Evolutionary conservation across 2,888 invertebrate species (phyloP), one percentile per base, ranked within the genome.

Genomic region (Caenorhabditis becei): DNA sequence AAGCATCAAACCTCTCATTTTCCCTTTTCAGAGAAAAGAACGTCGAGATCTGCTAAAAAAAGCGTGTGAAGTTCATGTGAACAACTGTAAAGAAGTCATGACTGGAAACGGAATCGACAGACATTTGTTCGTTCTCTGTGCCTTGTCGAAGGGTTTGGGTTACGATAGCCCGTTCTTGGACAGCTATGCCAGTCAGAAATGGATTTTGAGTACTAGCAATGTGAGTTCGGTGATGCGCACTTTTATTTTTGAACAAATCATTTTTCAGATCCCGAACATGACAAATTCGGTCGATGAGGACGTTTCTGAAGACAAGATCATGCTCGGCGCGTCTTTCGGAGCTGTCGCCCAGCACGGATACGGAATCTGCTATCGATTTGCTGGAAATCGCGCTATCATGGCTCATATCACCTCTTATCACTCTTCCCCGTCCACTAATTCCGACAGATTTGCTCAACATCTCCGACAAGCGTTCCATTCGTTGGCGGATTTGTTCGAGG

Each of bases 41-140:
- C 94, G 94, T 77, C 93, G 95, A 87, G 92, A 93, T 28, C 91
- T 96, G 84, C 92, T 98, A 88, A 92, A 93, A 80, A 93, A 92
- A 49, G 97, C 97, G 0, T 95, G 95, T 88, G 92, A 91, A 16
- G 71, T 80, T 10, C 92, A 93, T 84, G 91, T 93, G 14, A 53
- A 70, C 20, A 72, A 65, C 20, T 65, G 63, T 16, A 72, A 72
- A n/a, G 91, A 92, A 78, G 92, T 92, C 41, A 93, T 93, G 92
- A 91, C 91, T 16, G 93, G 93, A 7, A 79, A 84, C n/a, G 98
- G 98, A 84, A 96, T 99, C 87, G 98, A 99, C 92, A 94, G 99
- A 62, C 98, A 99, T 92, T 93, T 99, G 44, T 99, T 99, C 93
- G 98, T 97, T 91, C 94, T 99, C 14, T 99, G 97, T 92, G 97